A percentile compares a stretch with the other conserved stretches of the same genome.
These are phyloP conservation scores for Pollicipes pollicipes DNA, from an alignment of 1,140 invertebrate species.

Conservation along the genomic window DNA sequence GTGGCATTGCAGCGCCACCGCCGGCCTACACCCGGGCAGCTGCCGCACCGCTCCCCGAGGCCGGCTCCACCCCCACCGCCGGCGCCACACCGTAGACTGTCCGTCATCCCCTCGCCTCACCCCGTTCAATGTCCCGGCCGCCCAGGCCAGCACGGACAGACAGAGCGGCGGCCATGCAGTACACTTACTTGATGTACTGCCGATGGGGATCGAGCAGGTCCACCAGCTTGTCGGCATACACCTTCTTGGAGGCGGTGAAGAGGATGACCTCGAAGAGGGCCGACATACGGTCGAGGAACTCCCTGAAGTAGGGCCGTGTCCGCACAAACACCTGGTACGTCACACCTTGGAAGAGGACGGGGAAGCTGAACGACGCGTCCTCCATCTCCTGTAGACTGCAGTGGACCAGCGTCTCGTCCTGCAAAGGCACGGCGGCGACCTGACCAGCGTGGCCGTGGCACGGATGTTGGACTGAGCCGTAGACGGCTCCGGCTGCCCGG, in stretches of 20 bases:
- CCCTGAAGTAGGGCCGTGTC: constrained; percentile 72
- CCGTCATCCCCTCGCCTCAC: too few relatives aligned
- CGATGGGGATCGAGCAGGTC: constrained; percentile 80
- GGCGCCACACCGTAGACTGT: too few relatives aligned
- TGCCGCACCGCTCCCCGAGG: too few relatives aligned
- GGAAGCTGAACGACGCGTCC: constrained; percentile 83
- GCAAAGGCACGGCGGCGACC: too few relatives aligned
- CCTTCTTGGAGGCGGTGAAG: constrained; percentile 88
- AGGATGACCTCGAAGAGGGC: constrained; percentile 84
- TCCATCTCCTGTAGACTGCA: constrained; percentile 81
- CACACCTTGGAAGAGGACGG: constrained; percentile 80
- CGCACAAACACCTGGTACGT: constrained; percentile 79
- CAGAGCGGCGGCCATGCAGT: too few relatives aligned
- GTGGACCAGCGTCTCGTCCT: constrained; percentile 91
- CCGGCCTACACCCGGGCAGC: too few relatives aligned
- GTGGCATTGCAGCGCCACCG: too few relatives aligned
- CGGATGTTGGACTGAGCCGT: not conserved
- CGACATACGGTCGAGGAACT: constrained; percentile 81
- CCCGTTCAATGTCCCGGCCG: too few relatives aligned
- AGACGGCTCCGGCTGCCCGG: not conserved
- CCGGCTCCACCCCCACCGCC: too few relatives aligned
- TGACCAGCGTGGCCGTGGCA: constrained; percentile 11
- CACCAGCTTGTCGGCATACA: constrained; percentile 86
- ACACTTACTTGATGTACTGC: constrained; percentile 64
- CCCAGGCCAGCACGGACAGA: too few relatives aligned